Conservation (phyloP, 2,113 vertebrate species). For the Calonectris borealis region DNA sequence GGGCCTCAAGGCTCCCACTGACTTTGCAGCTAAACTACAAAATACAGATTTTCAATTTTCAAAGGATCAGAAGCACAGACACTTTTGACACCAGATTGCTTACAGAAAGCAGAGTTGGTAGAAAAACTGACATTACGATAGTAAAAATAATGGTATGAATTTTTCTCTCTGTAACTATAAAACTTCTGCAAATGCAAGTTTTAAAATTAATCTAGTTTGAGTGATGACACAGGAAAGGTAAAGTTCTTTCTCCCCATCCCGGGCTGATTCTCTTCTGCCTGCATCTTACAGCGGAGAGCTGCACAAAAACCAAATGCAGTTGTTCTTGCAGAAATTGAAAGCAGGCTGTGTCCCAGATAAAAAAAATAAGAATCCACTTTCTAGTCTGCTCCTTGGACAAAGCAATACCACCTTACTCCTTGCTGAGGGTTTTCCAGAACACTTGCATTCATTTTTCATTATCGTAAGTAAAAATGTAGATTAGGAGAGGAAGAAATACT, state of each 20-base stretch:
- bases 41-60: neutral
- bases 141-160: neutral
- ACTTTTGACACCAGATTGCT: neutral
- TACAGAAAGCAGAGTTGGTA: neutral
- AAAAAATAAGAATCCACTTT: neutral
- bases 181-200: conserved; percentile 2
- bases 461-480: neutral
- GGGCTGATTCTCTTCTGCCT: neutral
- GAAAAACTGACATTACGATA: neutral
- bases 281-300: neutral
- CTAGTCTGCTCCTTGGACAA: neutral
- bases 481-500: neutral
- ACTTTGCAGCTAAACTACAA: neutral
- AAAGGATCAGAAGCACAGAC: neutral
- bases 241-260: neutral
- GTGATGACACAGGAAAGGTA: neutral
- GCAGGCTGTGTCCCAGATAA: neutral
- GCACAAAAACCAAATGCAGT: neutral
- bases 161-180: neutral
- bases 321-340: neutral
- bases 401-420: neutral
- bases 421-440: neutral
- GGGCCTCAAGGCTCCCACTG: neutral
- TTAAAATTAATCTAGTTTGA: neutral
- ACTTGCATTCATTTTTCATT: neutral